Conservation (phyloP, 2,113 vertebrate genomes). For the Nothoprocta perdicaria region DNA sequence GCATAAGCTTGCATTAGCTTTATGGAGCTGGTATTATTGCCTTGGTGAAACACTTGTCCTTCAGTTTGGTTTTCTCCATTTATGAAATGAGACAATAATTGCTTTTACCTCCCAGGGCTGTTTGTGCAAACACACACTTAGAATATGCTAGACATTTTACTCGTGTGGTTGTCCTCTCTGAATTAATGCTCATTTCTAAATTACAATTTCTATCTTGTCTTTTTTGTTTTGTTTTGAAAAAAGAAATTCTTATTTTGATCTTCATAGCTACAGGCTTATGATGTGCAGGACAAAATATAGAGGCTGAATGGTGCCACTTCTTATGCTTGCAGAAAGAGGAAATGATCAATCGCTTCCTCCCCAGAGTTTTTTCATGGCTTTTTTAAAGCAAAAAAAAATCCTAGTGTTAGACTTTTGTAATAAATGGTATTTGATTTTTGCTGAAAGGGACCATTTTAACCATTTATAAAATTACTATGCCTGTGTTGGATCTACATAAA, state of each 20-base stretch:
- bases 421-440: neutral
- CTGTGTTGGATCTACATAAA: neutral
- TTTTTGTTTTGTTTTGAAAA: neutral
- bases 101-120: neutral
- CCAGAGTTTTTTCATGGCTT: neutral
- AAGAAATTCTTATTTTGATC: neutral
- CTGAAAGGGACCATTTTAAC: neutral
- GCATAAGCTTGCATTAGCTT: neutral
- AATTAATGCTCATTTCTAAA: neutral
- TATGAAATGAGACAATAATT: neutral
- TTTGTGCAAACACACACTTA: neutral
- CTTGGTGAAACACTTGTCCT: neutral
- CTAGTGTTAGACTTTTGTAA: neutral
- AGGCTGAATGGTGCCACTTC: fast-evolving
- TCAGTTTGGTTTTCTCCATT: neutral
- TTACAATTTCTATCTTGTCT: neutral
- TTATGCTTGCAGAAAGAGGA: neutral
- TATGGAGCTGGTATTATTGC: fast-evolving
- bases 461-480: neutral
- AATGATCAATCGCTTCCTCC: neutral
- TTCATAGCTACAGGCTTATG: neutral
- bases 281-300: neutral
- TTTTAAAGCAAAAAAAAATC: neutral
- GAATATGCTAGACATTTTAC: neutral
- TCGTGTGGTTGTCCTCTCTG: neutral